Evolutionary conservation across 2,113 vertebrate genomes (phyloP).

Genomic region (Vidua macroura): DNA sequence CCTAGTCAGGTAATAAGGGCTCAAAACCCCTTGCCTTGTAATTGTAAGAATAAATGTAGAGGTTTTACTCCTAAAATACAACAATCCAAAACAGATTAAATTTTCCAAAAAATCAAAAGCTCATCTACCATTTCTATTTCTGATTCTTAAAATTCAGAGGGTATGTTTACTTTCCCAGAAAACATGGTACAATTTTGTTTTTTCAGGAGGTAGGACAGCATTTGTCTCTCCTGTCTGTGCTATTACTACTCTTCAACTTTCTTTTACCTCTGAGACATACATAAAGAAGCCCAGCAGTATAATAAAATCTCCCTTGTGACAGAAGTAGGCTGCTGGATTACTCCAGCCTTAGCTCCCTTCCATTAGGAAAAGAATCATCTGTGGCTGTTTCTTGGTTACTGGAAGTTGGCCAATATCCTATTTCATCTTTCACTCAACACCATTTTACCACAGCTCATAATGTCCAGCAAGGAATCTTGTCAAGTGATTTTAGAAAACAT

Average conservation of each 20-base stretch:
- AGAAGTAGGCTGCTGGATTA: background rate
- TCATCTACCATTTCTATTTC: background rate
- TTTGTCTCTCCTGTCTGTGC: background rate
- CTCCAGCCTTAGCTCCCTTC: background rate
- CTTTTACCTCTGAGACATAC: background rate
- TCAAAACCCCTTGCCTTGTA: background rate
- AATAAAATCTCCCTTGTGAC: background rate
- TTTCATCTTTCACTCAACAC: slow-evolving; percentile 10
- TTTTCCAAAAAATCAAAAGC: background rate
- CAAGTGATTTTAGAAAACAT: background rate
- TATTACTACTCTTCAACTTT: background rate
- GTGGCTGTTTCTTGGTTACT: background rate
- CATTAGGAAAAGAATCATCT: background rate
- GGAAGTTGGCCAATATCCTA: background rate
- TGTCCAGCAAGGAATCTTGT: background rate
- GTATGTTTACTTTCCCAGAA: background rate
- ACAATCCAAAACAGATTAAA: background rate
- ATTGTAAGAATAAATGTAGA: background rate
- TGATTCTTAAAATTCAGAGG: background rate
- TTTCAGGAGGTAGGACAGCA: background rate
- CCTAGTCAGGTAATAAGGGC: background rate
- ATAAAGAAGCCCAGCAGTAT: background rate
- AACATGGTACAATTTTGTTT: background rate
- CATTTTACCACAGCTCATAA: background rate
- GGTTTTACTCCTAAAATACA: background rate